Conservation (phyloP, 1,140 invertebrate genomes). For the Neotoxoptera formosana region DNA sequence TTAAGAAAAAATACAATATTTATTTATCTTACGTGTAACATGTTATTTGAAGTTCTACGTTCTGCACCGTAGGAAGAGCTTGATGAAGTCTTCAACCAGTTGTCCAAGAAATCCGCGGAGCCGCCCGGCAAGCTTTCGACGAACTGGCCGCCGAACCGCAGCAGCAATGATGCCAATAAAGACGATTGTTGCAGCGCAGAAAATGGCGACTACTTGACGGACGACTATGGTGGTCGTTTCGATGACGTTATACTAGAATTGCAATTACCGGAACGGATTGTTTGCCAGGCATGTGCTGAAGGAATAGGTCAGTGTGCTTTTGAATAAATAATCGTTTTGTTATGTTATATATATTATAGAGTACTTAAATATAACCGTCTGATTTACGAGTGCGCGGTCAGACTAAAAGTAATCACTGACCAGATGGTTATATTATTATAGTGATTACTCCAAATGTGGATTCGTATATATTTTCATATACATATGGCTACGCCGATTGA, state of each 20-base stretch:
- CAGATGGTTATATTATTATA: background rate
- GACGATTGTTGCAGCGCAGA: background rate
- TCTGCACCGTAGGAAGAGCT: constrained; percentile 25
- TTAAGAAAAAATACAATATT: background rate
- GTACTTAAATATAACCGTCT: constrained; percentile 4
- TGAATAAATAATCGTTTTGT: background rate
- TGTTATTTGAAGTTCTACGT: background rate
- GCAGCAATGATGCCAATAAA: background rate
- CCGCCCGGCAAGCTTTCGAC: background rate
- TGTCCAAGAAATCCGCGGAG: background rate
- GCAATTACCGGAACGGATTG: constrained; percentile 42
- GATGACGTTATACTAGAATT: constrained; percentile 47
- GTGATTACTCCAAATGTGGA: background rate
- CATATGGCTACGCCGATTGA: background rate
- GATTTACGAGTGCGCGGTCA: background rate
- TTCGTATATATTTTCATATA: background rate
- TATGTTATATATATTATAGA: background rate
- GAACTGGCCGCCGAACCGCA: constrained; percentile 4
- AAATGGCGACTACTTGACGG: background rate
- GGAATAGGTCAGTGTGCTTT: constrained; percentile 12
- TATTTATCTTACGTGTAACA: background rate
- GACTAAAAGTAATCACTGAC: background rate
- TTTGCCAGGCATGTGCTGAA: constrained; percentile 33
- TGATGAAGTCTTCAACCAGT: constrained; percentile 43
- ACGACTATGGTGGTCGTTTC: background rate